Conservation (phyloP, 2,888 invertebrate species). For the Heliconius erato region DNA sequence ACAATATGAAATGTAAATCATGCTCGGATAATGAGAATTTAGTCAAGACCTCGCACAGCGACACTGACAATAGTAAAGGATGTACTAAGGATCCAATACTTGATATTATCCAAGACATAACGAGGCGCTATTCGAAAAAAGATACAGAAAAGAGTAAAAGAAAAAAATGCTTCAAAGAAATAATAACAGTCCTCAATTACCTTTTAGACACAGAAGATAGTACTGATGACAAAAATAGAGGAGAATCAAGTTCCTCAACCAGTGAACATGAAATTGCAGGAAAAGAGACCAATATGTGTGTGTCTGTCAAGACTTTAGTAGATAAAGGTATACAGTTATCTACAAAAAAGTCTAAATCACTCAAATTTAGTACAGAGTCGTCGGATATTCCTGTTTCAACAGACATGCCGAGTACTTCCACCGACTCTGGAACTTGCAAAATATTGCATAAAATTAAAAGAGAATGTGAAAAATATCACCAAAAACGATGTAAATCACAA, state of each 20-base stretch:
- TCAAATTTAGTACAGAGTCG: constrained; percentile 62
- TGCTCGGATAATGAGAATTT: constrained; percentile 42
- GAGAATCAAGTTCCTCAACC: constrained; percentile 43
- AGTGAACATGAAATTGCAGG: constrained; percentile 34
- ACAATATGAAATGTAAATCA: constrained; percentile 43
- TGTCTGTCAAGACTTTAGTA: constrained; percentile 51
- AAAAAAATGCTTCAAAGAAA: constrained; percentile 79
- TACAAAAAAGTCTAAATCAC: constrained; percentile 58
- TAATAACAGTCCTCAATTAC: constrained; percentile 74
- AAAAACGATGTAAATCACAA: constrained; percentile 68
- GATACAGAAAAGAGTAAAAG: constrained; percentile 68
- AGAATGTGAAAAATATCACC: constrained; percentile 79
- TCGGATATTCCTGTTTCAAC: constrained; percentile 69
- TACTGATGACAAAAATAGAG: constrained; percentile 57
- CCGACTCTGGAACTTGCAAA: constrained; percentile 75
- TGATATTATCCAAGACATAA: constrained; percentile 75
- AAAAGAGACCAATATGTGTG: constrained; percentile 37
- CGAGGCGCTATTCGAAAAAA: constrained; percentile 76
- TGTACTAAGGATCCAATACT: constrained; percentile 65
- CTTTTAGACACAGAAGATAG: constrained; percentile 78
- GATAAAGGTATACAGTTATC: constrained; percentile 69
- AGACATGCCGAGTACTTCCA: constrained; percentile 70
- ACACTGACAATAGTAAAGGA: constrained; percentile 52
- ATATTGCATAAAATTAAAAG: constrained; percentile 76
- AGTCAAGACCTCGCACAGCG: constrained; percentile 46